Evolutionary conservation across 2,113 vertebrate genomes (phyloP).

Genomic region (Geococcyx californianus): DNA sequence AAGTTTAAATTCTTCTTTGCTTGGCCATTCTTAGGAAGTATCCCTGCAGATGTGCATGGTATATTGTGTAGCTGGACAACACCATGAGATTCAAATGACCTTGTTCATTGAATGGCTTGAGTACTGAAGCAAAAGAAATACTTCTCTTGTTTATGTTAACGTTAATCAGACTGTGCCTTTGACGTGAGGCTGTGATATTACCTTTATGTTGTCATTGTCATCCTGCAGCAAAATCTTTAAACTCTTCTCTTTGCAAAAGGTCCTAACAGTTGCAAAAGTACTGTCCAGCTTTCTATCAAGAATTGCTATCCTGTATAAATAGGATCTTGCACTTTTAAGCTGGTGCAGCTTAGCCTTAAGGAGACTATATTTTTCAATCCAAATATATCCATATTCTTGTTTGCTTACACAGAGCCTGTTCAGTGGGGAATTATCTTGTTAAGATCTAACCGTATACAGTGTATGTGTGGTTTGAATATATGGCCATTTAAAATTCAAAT

Average conservation of each 20-base stretch:
- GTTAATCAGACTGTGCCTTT: neutral
- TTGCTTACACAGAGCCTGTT: constrained; percentile 51
- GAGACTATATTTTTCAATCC: constrained; percentile 47
- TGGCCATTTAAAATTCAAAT: constrained; percentile 45
- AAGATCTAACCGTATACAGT: neutral
- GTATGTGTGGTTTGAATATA: neutral
- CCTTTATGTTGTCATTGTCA: neutral
- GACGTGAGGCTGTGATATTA: neutral
- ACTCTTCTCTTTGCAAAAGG: neutral
- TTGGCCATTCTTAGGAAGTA: neutral
- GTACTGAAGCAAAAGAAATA: neutral
- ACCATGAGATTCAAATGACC: neutral
- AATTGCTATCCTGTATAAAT: constrained; percentile 31
- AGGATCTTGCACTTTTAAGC: constrained; percentile 25
- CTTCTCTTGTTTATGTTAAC: neutral
- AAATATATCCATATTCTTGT: constrained; percentile 46
- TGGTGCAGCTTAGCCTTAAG: constrained; percentile 52
- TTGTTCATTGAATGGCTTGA: neutral
- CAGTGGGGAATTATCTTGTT: constrained; percentile 50
- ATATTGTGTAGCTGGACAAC: neutral
- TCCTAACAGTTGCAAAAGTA: constrained; percentile 20
- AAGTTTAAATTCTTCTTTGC: neutral
- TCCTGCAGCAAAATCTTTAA: neutral
- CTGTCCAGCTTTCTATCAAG: constrained; percentile 14
- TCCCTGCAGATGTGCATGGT: neutral